Evolutionary conservation across 2,113 vertebrate genomes (phyloP).

Genomic region (Prolemur simus): DNA sequence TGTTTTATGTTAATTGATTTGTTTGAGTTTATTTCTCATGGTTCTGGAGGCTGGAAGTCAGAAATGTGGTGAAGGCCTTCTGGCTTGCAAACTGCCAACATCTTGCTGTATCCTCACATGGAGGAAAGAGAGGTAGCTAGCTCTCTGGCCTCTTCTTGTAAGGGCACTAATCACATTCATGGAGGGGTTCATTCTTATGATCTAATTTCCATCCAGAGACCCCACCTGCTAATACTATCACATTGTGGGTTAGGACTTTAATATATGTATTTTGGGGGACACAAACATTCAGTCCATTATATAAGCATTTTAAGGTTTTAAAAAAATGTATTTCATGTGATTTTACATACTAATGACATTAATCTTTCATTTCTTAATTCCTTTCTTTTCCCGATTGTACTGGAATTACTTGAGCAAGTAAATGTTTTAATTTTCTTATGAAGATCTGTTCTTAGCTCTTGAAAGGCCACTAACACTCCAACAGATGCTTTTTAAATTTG

Average conservation of each 20-base stretch:
- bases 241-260: background rate
- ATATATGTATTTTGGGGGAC: background rate
- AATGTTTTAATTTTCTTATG: background rate
- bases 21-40: background rate
- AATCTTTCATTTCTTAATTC: background rate
- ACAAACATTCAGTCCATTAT: background rate
- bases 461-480: background rate
- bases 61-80: background rate
- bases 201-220: background rate
- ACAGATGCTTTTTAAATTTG: background rate
- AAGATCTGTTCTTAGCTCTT: background rate
- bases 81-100: background rate
- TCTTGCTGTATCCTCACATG: background rate
- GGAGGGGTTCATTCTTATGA: background rate
- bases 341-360: background rate
- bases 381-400: background rate
- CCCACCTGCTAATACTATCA: background rate
- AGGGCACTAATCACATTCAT: background rate
- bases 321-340: background rate
- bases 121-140: background rate
- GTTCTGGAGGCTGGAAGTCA: background rate
- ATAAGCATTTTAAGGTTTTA: background rate
- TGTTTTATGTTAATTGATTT: background rate
- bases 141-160: background rate
- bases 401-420: background rate